Conservation (phyloP, 2,888 invertebrate genomes). For the Lepidochrysops patricia region DNA sequence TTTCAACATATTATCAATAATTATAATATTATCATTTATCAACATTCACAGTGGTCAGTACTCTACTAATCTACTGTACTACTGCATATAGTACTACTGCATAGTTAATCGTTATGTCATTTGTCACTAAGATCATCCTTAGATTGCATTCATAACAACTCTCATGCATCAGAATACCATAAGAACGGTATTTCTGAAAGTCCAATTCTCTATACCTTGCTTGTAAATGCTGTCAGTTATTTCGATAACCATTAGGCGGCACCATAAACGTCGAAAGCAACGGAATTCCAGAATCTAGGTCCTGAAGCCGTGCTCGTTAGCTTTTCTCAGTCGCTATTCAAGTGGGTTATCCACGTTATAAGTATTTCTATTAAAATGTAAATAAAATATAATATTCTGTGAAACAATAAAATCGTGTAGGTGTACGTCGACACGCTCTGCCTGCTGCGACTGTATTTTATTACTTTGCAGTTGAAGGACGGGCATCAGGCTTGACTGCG, state of each 20-base stretch:
- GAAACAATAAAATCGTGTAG: background rate
- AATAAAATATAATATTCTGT: conserved; percentile 3
- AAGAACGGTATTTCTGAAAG: background rate
- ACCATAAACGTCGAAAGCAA: background rate
- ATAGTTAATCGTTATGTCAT: too few species aligned
- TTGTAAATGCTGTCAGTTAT: background rate
- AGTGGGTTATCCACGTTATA: background rate
- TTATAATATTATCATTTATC: too few species aligned
- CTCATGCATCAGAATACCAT: too few species aligned
- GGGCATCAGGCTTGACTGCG: conserved; percentile 4
- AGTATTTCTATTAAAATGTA: background rate
- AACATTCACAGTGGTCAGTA: too few species aligned
- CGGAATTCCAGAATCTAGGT: background rate
- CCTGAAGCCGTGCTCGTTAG: background rate
- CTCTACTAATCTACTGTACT: too few species aligned
- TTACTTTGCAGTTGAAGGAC: background rate
- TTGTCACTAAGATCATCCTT: too few species aligned
- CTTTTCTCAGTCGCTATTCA: background rate
- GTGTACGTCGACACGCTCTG: background rate
- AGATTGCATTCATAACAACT: too few species aligned
- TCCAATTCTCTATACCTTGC: background rate
- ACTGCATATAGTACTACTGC: too few species aligned
- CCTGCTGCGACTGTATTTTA: background rate
- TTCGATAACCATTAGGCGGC: background rate
- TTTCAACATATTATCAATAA: too few species aligned